Percentiles rank a stretch among this genome's conserved stretches.
Evolutionary conservation across 2,113 vertebrate genomes (phyloP).

Genomic region (Myxocyprinus asiaticus): DNA sequence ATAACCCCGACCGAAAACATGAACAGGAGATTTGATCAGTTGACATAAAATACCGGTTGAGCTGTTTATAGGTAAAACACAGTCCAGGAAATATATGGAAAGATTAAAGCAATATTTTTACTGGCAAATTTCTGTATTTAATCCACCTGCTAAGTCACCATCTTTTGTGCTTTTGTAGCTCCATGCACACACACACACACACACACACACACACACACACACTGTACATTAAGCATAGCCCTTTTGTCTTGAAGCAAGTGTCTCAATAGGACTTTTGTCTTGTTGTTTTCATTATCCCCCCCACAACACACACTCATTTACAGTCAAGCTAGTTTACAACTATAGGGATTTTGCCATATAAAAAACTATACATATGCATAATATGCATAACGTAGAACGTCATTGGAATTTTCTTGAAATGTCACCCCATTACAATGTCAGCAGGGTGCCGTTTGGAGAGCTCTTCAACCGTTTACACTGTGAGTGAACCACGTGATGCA

Average conservation of each 20-base stretch:
- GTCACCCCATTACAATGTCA: background rate
- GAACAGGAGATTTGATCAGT: conserved; percentile 26
- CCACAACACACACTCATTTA: background rate
- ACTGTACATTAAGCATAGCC: background rate
- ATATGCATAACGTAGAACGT: background rate
- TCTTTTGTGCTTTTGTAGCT: background rate
- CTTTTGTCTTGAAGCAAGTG: background rate
- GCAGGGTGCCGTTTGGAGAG: too few species aligned
- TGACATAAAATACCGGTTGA: conserved; percentile 43
- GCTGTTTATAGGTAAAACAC: conserved; percentile 44
- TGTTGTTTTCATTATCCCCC: background rate
- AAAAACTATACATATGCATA: background rate
- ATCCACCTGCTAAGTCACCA: background rate
- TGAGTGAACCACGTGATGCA: too few species aligned
- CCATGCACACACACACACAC: too few species aligned
- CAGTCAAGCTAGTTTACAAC: background rate
- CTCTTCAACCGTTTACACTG: too few species aligned
- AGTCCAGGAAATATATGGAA: background rate
- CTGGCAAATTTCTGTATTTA: background rate
- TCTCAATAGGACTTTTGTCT: background rate
- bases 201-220: background rate
- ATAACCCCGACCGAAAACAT: conserved; percentile 20
- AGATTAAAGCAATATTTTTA: conserved; percentile 24
- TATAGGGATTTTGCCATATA: background rate
- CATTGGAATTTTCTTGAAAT: conserved; percentile 16